These are phyloP conservation scores for Aurelia sp. DNA, from an alignment of 30 jellyfish, hydroid and myxozoan genomes.

Conservation along the genomic window DNA sequence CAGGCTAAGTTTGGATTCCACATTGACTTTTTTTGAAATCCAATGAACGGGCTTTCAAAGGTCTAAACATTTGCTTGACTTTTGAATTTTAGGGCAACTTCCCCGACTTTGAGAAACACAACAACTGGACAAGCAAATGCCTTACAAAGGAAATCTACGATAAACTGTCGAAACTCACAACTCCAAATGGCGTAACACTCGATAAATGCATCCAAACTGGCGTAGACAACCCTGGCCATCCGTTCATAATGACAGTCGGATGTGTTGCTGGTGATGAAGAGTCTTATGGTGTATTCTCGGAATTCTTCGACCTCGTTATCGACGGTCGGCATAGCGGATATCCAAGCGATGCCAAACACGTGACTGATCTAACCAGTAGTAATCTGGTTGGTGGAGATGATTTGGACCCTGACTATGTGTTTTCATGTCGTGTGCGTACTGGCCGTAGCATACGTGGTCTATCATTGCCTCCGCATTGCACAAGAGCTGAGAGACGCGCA, in stretches of 20 bases:
- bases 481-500: conserved; percentile 72
- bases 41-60: no score
- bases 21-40: no score
- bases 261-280: conserved; percentile 90
- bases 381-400: conserved; percentile 69
- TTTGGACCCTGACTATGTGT: conserved; percentile 48
- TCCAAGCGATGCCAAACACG: conserved; percentile 25
- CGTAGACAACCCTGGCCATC: conserved; percentile 99
- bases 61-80: no score
- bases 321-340: conserved; percentile 69
- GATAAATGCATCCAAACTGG: conserved; percentile 89
- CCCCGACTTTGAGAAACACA: conserved; percentile 81
- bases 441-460: conserved; percentile 66
- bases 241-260: conserved; percentile 93
- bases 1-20: no score
- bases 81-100: conserved; percentile 19
- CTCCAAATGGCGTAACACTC: conserved; percentile 74
- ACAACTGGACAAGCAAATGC: conserved; percentile 86
- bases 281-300: conserved; percentile 45
- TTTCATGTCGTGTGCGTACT: conserved; percentile 69
- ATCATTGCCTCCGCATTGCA: conserved; percentile 63
- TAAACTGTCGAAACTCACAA: conserved; percentile 28
- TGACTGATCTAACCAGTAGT: conserved; percentile 51
- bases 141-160: conserved; percentile 64
- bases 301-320: conserved; percentile 49